Evolutionary conservation across 2,797 vertebrate species (phyloP).

Genomic region (Lophius americanus): DNA sequence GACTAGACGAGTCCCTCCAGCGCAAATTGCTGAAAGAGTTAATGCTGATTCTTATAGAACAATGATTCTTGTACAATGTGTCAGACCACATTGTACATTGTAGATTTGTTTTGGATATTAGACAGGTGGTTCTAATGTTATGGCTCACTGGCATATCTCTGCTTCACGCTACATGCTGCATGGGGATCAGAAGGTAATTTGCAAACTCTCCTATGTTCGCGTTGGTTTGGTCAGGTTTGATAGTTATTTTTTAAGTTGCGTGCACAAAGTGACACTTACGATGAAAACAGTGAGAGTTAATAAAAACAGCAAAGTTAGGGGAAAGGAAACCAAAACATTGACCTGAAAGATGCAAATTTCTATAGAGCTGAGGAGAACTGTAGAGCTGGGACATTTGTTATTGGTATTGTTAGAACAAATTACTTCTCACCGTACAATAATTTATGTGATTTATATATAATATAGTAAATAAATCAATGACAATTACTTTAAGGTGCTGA

Average conservation of each 20-base stretch:
- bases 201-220: too few relatives aligned
- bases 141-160: too few relatives aligned
- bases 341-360: neutral
- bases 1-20: too few relatives aligned
- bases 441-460: neutral
- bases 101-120: too few relatives aligned
- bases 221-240: too few relatives aligned
- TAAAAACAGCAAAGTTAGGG: neutral
- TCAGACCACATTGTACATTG: too few relatives aligned
- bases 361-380: neutral
- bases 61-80: too few relatives aligned
- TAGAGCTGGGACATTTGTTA: neutral
- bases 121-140: too few relatives aligned
- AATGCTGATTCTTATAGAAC: too few relatives aligned
- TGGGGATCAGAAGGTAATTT: too few relatives aligned
- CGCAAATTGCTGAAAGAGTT: too few relatives aligned
- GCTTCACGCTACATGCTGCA: too few relatives aligned
- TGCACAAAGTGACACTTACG: neutral
- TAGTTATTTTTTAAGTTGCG: neutral
- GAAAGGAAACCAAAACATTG: constrained; percentile 1
- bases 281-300: neutral
- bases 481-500: neutral
- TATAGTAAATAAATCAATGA: neutral
- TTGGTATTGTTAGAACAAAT: neutral
- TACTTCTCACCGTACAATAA: neutral